Evolutionary conservation across 2,113 vertebrate species (phyloP).

Genomic region (Miniopterus natalensis): DNA sequence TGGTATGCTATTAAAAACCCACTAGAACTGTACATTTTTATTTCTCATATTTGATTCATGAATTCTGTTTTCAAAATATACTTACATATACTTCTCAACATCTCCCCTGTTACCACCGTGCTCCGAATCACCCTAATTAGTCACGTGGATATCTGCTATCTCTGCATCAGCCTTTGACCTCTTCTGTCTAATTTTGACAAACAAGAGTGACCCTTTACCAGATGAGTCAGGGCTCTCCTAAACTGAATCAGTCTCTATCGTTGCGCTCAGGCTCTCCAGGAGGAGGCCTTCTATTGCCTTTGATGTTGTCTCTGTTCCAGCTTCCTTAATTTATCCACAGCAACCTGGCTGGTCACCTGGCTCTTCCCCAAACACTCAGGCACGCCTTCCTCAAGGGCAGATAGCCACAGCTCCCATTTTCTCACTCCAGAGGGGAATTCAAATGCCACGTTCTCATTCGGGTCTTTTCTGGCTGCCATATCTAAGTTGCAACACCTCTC

Average conservation of each 20-base stretch:
- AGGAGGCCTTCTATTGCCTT: not conserved
- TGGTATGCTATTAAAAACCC: not conserved
- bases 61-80: not conserved
- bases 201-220: not conserved
- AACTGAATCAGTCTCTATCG: not conserved
- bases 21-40: not conserved
- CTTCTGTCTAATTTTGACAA: not conserved
- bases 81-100: not conserved
- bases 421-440: not conserved
- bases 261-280: not conserved
- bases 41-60: not conserved
- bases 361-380: not conserved
- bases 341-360: not conserved
- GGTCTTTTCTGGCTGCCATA: not conserved
- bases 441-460: not conserved
- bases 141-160: not conserved
- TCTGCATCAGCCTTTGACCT: not conserved
- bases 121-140: fast-evolving
- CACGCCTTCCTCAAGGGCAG: not conserved
- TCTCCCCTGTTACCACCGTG: not conserved
- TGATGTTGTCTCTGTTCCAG: not conserved
- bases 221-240: not conserved
- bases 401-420: no score
- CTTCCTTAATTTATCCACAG: not conserved
- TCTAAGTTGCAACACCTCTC: not conserved